These are phyloP conservation scores for Gobiocypris rarus DNA, from an alignment of 2,113 vertebrate species.

Conservation along the genomic window DNA sequence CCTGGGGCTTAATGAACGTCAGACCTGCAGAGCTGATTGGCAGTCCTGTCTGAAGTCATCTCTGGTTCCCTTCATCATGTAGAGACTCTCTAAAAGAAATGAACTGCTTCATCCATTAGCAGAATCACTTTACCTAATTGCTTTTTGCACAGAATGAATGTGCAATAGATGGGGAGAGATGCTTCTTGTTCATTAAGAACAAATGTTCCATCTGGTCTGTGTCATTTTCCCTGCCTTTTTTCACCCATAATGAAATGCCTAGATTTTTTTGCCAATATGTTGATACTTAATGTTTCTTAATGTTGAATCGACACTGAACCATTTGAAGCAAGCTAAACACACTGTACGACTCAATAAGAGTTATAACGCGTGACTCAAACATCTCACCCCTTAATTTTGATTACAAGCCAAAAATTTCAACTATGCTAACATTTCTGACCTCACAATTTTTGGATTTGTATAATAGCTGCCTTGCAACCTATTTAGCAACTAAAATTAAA, in stretches of 20 bases:
- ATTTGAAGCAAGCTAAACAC: conserved; percentile 41
- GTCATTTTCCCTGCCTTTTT: conserved; percentile 30
- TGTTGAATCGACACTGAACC: conserved; percentile 32
- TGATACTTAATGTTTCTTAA: conserved; percentile 38
- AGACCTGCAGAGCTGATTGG: conserved; percentile 58
- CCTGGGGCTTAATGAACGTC: conserved; percentile 54
- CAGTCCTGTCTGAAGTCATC: conserved; percentile 60
- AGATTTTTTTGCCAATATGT: conserved; percentile 43
- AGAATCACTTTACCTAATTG: conserved; percentile 62
- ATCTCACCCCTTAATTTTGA: not conserved
- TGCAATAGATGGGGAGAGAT: conserved; percentile 55
- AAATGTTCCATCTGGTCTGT: conserved; percentile 60
- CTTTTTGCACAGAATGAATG: conserved; percentile 60
- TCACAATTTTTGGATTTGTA: not conserved
- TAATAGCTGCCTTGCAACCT: not conserved
- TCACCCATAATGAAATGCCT: conserved; percentile 41
- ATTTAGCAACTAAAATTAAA: not conserved
- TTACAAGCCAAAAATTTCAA: not conserved
- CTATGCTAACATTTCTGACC: not conserved
- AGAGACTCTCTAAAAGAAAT: conserved; percentile 60
- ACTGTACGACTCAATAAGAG: not conserved
- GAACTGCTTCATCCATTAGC: conserved; percentile 62
- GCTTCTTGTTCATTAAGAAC: conserved; percentile 59
- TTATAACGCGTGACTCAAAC: not conserved
- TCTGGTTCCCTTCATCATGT: conserved; percentile 58